Conservation (phyloP, 2,113 vertebrate species). For the Gobius niger region DNA sequence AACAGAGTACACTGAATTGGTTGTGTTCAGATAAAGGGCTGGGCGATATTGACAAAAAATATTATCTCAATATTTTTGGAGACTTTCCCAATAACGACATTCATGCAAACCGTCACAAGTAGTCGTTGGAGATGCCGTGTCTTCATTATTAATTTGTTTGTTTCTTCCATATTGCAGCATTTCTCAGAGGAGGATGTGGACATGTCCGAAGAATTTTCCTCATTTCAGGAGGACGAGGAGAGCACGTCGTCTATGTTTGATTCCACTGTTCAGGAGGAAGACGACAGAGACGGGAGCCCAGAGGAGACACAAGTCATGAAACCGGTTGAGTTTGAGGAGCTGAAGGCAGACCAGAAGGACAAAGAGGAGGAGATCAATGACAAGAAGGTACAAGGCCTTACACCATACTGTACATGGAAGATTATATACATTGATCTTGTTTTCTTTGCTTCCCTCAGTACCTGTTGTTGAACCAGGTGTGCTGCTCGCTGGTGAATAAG, state of each 20-base stretch:
- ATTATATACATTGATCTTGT: neutral
- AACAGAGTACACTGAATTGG: too few species aligned
- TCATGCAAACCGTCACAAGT: too few species aligned
- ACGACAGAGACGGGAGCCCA: constrained; percentile 16
- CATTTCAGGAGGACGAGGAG: neutral
- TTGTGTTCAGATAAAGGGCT: too few species aligned
- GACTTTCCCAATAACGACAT: too few species aligned
- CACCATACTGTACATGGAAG: neutral
- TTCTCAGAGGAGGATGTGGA: constrained; percentile 27
- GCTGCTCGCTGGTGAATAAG: constrained; percentile 76
- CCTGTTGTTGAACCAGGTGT: constrained; percentile 78
- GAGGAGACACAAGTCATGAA: constrained; percentile 18
- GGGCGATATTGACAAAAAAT: too few species aligned
- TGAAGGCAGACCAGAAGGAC: constrained; percentile 27
- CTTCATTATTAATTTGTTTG: constrained; percentile 3
- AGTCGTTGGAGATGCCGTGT: too few species aligned
- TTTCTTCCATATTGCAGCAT: neutral
- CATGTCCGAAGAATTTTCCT: constrained; percentile 20
- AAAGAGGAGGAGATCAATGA: constrained; percentile 59
- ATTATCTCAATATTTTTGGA: too few species aligned
- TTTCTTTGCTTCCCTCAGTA: constrained; percentile 68
- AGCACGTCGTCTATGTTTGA: constrained; percentile 18
- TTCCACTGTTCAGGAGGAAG: constrained; percentile 35
- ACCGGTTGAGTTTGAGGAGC: constrained; percentile 62
- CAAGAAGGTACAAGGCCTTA: constrained; percentile 61